Base-by-base conservation (phyloP, 1,140 invertebrate species). In the Capitella teleta region DNA sequence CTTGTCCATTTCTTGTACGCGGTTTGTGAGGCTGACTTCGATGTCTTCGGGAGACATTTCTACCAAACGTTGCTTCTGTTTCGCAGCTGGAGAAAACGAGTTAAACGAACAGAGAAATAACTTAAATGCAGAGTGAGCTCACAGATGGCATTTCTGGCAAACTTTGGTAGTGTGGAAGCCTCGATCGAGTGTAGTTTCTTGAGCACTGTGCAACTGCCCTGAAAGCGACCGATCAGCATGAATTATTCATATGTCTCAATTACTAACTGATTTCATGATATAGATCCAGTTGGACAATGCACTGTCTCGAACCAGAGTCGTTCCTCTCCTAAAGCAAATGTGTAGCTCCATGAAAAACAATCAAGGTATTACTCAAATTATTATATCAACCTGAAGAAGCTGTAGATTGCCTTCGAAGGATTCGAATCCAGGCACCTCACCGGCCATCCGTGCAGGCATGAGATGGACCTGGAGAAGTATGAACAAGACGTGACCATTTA, bases 241-340 rank as follows among this genome's bases (percentile, higher is more conserved):
- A 18, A n/a, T 5, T 18, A 3, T 18, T n/a, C n/a, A n/a, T n/a
- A n/a, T n/a, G n/a, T n/a, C n/a, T n/a, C n/a, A n/a, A 2, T 28
- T 25, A 52, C 61, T 57, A 54, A 64, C 65, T 37, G 65, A 67
- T 53, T 66, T 67, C 0, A 67, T 54, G 8, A 67, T 61, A 49
- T 63, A 59, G 26, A 67, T 56, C 63, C 63, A 66, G 24, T 64
- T 63, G 32, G 47, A 61, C 0, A 57, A 47, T 6, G 38, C 47
- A 32, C 61, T 67, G 48, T 66, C 61, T 30, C 45, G 45, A 1
- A 63, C 60, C 2, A 67, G 46, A 16, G 66, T 52, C 1, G 61
- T 59, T 1, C 60, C 58, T 21, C 62, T 53, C 37, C 61, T 67
- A 51, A 6, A 37, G 16, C 4, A 40, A 40, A n/a, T n/a, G n/a